Base-by-base conservation (phyloP, 1,140 invertebrate genomes). In the Aphelinus certus region DNA sequence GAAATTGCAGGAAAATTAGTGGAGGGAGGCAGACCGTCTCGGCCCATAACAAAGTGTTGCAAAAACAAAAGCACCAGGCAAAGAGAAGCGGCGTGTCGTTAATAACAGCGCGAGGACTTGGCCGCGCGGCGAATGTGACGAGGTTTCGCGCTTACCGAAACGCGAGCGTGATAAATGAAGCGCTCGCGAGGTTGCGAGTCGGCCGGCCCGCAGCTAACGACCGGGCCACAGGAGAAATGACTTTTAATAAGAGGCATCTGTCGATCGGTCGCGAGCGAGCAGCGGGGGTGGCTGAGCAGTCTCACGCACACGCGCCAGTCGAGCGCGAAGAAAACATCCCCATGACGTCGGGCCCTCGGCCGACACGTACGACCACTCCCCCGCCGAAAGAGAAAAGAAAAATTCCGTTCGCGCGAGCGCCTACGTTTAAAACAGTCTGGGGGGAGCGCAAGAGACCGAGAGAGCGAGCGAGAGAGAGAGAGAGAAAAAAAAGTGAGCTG, bases 81-180 rank as follows among this genome's bases (percentile, higher is more conserved):
- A 77, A 74, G 65, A 77, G 78, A 81, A 79, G 26, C 76, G 77
- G 77, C 76, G 79, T 76, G 78, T 78, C 78, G 75, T 76, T 79
- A 76, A 68, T 74, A 74, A 80, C 78, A 80, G 76, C 80, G 78
- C 73, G 73, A 79, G 80, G 84, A 82, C 81, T 83, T 84, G 84
- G 80, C 83, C 79, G 79, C 73, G 78, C 78, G 78, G 81, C 76
- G 77, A 81, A 83, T 84, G 80, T 82, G 82, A 82, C 80, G 81
- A 83, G 80, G 26, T 26, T 26, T 26, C 26, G 26, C 26, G 26
- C 26, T 26, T 26, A 26, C 78, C 81, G 79, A 80, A 81, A 74
- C 75, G 79, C 78, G 73, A 77, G 53, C 78, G 64, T 79, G 72
- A 69, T 77, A 77, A 79, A 69, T 78, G 80, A 77, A 78, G 67